These are phyloP conservation scores for Cyanocitta stelleri DNA, from an alignment of 2,113 vertebrate genomes.

Conservation along the genomic window DNA sequence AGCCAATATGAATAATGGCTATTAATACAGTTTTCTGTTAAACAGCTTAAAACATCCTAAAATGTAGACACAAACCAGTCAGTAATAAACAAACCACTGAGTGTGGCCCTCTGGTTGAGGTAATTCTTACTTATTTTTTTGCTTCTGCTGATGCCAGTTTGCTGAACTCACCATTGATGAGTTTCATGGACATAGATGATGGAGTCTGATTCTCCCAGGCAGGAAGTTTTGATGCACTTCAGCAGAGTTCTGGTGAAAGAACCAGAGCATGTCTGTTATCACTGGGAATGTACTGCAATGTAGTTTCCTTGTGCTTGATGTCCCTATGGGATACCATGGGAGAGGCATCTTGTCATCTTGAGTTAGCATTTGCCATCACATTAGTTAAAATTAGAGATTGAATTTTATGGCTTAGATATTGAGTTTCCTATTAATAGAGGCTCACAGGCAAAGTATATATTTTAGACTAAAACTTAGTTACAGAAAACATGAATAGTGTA, in stretches of 20 bases:
- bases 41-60: not conserved
- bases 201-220: not conserved
- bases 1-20: not conserved
- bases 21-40: not conserved
- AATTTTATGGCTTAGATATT: not conserved
- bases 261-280: not conserved
- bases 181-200: not conserved
- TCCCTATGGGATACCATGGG: not conserved
- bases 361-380: not conserved
- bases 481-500: not conserved
- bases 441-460: not conserved
- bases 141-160: not conserved
- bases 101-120: not conserved
- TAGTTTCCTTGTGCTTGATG: not conserved
- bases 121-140: not conserved
- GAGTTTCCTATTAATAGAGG: not conserved
- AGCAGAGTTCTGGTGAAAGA: not conserved
- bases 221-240: not conserved
- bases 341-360: not conserved
- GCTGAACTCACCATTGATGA: not conserved
- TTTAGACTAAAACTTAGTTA: not conserved
- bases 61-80: not conserved
- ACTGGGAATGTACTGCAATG: not conserved
- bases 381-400: not conserved
- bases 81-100: not conserved